Evolutionary conservation across 2,888 invertebrate genomes (phyloP).

Genomic region (Isotomurus palustris): DNA sequence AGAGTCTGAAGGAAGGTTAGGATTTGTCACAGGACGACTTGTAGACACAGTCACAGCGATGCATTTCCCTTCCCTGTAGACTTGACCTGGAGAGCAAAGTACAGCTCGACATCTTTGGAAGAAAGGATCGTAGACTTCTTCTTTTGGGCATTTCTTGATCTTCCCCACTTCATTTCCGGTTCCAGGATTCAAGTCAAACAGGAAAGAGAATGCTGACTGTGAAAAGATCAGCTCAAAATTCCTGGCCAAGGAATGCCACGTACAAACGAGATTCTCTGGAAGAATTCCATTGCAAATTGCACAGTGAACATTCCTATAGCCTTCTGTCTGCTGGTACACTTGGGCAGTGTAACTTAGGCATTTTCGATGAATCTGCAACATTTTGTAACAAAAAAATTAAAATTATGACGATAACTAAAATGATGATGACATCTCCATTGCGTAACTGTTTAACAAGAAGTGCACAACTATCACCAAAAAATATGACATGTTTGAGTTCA

Average conservation of each 20-base stretch:
- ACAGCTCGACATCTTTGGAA: slow-evolving; percentile 51
- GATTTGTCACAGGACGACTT: slow-evolving; percentile 22
- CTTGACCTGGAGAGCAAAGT: slow-evolving; percentile 48
- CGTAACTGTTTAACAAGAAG: too few species aligned
- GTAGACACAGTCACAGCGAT: slow-evolving; percentile 40
- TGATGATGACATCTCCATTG: too few species aligned
- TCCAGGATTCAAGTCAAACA: slow-evolving; percentile 50
- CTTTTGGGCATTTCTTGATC: slow-evolving; percentile 47
- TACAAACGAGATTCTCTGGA: slow-evolving; percentile 48
- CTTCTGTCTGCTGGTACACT: slow-evolving; percentile 49
- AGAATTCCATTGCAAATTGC: slow-evolving; percentile 52
- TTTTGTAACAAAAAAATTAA: too few species aligned
- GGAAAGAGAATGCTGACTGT: slow-evolving; percentile 50
- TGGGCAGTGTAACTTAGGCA: slow-evolving; percentile 52
- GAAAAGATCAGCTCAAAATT: slow-evolving; percentile 47
- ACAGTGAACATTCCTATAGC: slow-evolving; percentile 53
- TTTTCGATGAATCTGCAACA: slow-evolving; percentile 40
- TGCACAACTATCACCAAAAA: too few species aligned
- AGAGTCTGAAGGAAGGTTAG: slow-evolving; percentile 27
- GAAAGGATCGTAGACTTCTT: slow-evolving; percentile 53
- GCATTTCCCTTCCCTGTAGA: slow-evolving; percentile 47
- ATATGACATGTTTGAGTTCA: too few species aligned
- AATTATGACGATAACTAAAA: too few species aligned
- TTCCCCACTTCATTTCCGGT: slow-evolving; percentile 47
- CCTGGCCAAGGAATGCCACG: slow-evolving; percentile 38